Base-by-base conservation (phyloP, 2,113 vertebrate species). In the Gymnarchus niloticus region DNA sequence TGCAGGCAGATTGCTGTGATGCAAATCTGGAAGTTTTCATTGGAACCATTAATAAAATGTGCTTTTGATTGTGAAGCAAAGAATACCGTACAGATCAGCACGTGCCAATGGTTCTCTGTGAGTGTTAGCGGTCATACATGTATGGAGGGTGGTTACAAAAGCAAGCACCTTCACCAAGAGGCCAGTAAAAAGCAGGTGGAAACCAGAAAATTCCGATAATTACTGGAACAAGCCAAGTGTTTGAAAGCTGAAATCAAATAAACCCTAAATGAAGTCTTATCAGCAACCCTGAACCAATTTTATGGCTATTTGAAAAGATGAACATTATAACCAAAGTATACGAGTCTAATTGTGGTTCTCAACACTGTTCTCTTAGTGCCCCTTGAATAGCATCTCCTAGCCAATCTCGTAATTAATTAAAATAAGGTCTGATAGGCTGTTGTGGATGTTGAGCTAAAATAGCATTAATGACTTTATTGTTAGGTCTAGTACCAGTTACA, bases 301-400 rank as follows among this genome's bases (percentile, higher is more conserved):
- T 73, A 73, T 73, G 65, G 65, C 65, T 73, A 73, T 73, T 73
- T 41, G 65, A 73, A 33, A 73, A 73, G 65, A 73, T 41, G 28
- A 33, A 73, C 41, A 33, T 73, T 73, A 73, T 73, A 28, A 73
- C 65, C 65, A 73, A 73, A 41, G 65, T 73, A 73, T 73, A 73
- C 33, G 19, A 73, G 65, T 73, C 65, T 37, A 73, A 73, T 73
- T 73, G 65, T 73, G 65, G 65, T 73, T 73, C 33, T 28, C 65
- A 41, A 21, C 65, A 41, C 65, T 41, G 33, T 73, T 19, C 65
- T 73, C 14, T 37, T 12, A 73, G 33, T 73, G 65, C 33, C 65
- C 28, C 65, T 73, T 73, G 65, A 37, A 8, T 73, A 73, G 33
- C 12, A 14, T 9, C 17, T 41, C 14, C 65, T 33, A 73, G 41